Base-by-base conservation (phyloP, 1,140 invertebrate genomes). In the Hylaeus anthracinus region DNA sequence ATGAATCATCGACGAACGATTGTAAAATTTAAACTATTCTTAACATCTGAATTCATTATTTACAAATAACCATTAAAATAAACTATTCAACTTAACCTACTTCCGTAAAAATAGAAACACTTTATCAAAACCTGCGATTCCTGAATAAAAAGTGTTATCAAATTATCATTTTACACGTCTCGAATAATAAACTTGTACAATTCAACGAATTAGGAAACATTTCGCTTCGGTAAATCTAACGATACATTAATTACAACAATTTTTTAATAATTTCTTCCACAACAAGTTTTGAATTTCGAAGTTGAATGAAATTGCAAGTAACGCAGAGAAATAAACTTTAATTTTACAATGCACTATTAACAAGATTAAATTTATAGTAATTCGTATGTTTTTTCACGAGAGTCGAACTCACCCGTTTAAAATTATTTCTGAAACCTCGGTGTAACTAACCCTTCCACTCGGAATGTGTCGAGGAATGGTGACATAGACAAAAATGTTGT, bases 401-500 rank as follows among this genome's bases (percentile, higher is more conserved):
- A 72, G 64, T 45, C 14, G 12, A 39, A 79, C 76, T 79, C 14
- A 79, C 76, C 48, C 1, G 48, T 39, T 37, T 73, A 12, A 48
- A 64, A 64, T 51, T 26, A 73, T 73, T 48, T 73, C 14, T 45
- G 55, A 10, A 65, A 65, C 6, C 5, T 56, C 15, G 12, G 26
- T 9, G 12, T 10, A 37, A 78, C 14, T 9, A 64, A 56, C 10
- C 15, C 3, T 72, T 10, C 9, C 26, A 9, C 15, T 48, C 15
- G 4, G 5, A 55, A 79, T 45, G 41, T 55, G 60, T 5, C 9
- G 48, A 15, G 9, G 39, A 39, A 41, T 41, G n/a, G 39, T 43
- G 26, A 45, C 41, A 9, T 60, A 45, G 0, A 14, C n/a, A 12
- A 66, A 12, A 26, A 75, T 26, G 26, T 56, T 43, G n/a, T 56